Evolutionary conservation across 2,113 vertebrate genomes (phyloP).

Genomic region (Embiotoca jacksoni): DNA sequence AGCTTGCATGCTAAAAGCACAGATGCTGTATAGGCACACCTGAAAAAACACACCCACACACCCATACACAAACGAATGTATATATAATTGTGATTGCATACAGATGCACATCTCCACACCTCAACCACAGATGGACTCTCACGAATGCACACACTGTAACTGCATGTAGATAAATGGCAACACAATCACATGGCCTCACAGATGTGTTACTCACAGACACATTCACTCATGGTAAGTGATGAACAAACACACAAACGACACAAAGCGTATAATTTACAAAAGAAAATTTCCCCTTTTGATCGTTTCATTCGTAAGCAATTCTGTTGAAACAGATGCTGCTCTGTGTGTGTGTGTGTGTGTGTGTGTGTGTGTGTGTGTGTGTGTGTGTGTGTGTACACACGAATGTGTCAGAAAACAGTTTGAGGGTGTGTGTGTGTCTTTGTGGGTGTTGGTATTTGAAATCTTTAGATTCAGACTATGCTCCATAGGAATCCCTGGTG

Average conservation of each 20-base stretch:
- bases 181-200: constrained; percentile 16
- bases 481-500: constrained; percentile 16
- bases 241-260: constrained; percentile 43
- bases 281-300: constrained; percentile 57
- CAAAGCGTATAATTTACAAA: constrained; percentile 56
- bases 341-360: constrained; percentile 8
- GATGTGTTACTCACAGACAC: constrained; percentile 37
- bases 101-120: not conserved
- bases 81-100: not conserved
- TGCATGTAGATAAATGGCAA: no score
- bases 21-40: not conserved
- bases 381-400: not conserved
- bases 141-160: not conserved
- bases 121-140: not conserved
- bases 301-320: constrained; percentile 38
- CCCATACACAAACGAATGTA: not conserved
- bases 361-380: constrained; percentile 10
- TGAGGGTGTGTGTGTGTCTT: constrained; percentile 4
- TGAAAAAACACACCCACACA: constrained; percentile 1
- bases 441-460: constrained; percentile 3
- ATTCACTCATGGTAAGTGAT: constrained; percentile 42
- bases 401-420: constrained; percentile 9
- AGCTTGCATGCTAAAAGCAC: not conserved
- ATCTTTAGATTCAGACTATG: not conserved
- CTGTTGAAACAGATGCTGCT: constrained; percentile 59